Conservation (phyloP, 2,113 vertebrate genomes). For the Pteropus alecto region DNA sequence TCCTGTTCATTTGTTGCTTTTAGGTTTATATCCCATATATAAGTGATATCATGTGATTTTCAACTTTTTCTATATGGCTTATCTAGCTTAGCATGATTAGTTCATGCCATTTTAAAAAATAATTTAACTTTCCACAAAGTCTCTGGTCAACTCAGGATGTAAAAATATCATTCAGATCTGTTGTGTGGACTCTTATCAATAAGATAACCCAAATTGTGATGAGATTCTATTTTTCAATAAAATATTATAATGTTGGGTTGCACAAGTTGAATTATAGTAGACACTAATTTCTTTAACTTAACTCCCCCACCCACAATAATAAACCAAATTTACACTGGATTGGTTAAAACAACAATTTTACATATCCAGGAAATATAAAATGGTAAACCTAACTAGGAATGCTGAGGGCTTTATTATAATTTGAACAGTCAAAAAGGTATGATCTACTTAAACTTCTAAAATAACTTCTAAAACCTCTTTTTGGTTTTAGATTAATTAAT, state of each 20-base stretch:
- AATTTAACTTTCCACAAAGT: neutral
- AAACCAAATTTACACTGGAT: neutral
- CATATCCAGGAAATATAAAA: neutral
- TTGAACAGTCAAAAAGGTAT: neutral
- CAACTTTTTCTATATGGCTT: too few species aligned
- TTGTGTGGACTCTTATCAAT: neutral
- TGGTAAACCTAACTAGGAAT: neutral
- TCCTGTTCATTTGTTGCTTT: too few species aligned
- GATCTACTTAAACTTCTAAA: neutral
- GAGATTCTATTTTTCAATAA: neutral
- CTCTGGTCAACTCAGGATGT: neutral
- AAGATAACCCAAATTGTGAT: neutral
- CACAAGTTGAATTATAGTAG: neutral
- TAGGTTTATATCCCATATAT: too few species aligned
- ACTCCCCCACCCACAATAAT: neutral
- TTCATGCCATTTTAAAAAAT: neutral
- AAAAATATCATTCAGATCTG: neutral
- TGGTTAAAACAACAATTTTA: neutral
- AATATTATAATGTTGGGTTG: neutral
- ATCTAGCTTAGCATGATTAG: too few species aligned
- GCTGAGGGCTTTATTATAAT: neutral
- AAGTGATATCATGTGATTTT: too few species aligned
- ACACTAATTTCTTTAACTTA: neutral
- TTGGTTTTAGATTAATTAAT: neutral
- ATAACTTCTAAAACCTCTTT: neutral